Evolutionary conservation across 2,888 invertebrate species (phyloP), one percentile per base, ranked within the genome.

Genomic region (Drosophila suboccidentalis): DNA sequence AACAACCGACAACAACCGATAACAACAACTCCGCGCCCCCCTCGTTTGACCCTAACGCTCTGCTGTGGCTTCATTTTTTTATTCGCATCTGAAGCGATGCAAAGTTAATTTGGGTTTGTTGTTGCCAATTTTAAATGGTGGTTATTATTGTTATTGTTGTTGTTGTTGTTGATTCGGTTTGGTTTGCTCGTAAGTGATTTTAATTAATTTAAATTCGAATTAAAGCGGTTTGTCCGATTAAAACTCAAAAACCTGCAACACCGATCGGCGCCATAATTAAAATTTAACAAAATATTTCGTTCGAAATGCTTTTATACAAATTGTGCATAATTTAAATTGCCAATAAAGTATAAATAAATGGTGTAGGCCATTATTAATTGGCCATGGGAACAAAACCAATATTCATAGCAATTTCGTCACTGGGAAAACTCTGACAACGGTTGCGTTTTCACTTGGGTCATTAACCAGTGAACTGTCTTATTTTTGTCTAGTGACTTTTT

Each of bases 141-240:
- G 80, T 63, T 75, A 59, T 75, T 75, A 58, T 75, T 62, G 66
- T 57, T 62, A 71, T 68, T 68, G 53, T 55, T 64, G 59, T 38
- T 66, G 36, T 36, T 62, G 54, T 44, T 73, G 67, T 22, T 67
- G 73, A 17, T 44, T 71, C 63, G 66, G 78, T 78, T 71, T 74
- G 72, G 70, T 74, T 65, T 51, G 72, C 43, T 64, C 70, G 82
- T 76, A 88, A 87, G 75, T 82, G 86, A 85, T 87, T 87, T 87
- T 89, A 87, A 87, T 87, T 87, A 87, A 89, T 87, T 87, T 87
- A 89, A 87, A 87, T 87, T 71, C 78, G 86, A 87, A 82, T 86
- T 87, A 88, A 87, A 89, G 83, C 73, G 88, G 71, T 85, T 89
- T 71, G 75, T 68, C 57, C 82, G 82, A 82, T 87, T 85, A 87